Percentiles rank a stretch among this genome's conserved stretches.
phyloP scores from a whole-genome alignment of 2,797 vertebrate genomes.

The Microctenopoma lineatum region DNA sequence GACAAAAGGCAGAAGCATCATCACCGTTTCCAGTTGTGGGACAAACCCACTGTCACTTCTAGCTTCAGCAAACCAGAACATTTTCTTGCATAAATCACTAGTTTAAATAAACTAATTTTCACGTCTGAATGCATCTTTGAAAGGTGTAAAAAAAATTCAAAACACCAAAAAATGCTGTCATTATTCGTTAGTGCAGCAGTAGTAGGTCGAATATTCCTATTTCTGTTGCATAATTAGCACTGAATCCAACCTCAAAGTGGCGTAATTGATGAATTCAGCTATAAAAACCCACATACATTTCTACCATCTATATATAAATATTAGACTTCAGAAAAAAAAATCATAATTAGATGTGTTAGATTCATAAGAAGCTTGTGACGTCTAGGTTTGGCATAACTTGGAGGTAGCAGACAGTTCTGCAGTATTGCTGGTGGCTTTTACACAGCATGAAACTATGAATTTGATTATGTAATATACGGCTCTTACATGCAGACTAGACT shows the following conservation, averaged over 20 bases:
- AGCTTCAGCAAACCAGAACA: slow-evolving; percentile 14
- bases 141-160: neutral
- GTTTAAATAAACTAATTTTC: neutral
- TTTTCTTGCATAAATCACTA: neutral
- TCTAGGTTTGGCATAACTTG: neutral
- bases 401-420: neutral
- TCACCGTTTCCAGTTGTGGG: neutral
- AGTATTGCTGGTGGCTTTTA: neutral
- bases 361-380: no score
- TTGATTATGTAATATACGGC: neutral
- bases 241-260: slow-evolving; percentile 4
- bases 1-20: neutral
- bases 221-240: slow-evolving; percentile 3
- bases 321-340: no score
- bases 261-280: no score
- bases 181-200: neutral
- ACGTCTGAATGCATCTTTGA: slow-evolving; percentile 10
- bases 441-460: neutral
- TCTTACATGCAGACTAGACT: neutral
- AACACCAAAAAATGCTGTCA: no score
- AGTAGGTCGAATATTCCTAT: slow-evolving; percentile 15
- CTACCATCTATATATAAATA: no score
- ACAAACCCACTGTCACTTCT: slow-evolving; percentile 8
- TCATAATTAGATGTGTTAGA: no score
- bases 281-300: no score